phyloP scores from a whole-genome alignment of 1,140 invertebrate species.

The Propsilocerus akamusi region DNA sequence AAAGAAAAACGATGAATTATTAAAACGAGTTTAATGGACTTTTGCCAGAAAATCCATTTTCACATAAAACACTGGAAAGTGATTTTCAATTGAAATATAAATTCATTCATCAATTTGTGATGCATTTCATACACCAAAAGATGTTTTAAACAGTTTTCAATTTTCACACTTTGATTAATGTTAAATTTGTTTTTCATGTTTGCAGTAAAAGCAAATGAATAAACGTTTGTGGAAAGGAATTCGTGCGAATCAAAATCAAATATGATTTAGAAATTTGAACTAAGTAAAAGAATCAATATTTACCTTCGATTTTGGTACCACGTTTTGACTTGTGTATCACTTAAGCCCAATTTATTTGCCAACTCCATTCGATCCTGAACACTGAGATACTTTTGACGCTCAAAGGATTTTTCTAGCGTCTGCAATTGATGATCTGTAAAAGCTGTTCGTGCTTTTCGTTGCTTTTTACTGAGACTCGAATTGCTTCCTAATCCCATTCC shows the following conservation, averaged over 20 bases:
- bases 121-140: too few species aligned
- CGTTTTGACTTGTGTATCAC: slow-evolving; percentile 98
- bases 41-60: too few species aligned
- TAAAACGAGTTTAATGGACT: not conserved
- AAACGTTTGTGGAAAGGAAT: not conserved
- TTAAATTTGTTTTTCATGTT: not conserved
- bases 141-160: too few species aligned
- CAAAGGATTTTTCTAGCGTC: slow-evolving; percentile 93
- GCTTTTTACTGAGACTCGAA: slow-evolving; percentile 64
- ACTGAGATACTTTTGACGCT: slow-evolving; percentile 94
- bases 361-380: slow-evolving; percentile 98
- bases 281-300: slow-evolving; percentile 14
- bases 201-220: not conserved
- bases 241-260: not conserved
- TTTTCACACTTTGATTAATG: not conserved
- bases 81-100: too few species aligned
- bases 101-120: too few species aligned
- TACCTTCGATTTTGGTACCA: slow-evolving; percentile 99
- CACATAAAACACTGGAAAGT: not conserved
- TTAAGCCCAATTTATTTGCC: slow-evolving; percentile 85
- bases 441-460: slow-evolving; percentile 91
- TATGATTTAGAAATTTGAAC: not conserved
- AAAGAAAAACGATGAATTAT: slow-evolving; percentile 7
- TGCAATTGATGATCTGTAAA: slow-evolving; percentile 97
- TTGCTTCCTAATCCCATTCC: slow-evolving; percentile 19